Base-by-base conservation (phyloP, 2,797 vertebrate genomes). In the Scarus forsteni region DNA sequence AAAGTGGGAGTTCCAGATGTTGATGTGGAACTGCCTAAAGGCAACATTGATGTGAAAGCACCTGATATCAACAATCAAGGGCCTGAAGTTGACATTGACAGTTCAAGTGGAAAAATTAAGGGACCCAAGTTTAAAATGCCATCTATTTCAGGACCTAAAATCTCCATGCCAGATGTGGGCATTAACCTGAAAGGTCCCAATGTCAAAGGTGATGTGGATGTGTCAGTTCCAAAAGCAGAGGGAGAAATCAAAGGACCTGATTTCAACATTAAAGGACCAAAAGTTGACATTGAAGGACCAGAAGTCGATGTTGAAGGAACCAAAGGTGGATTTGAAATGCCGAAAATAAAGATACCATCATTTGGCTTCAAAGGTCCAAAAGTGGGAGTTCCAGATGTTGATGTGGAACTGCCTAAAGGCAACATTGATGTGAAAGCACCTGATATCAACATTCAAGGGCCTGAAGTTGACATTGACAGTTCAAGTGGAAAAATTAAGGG, bases 271-370 rank as follows among this genome's bases (percentile, higher is more conserved):
- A 55, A 66, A 0, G 19, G 40, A 1, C 19, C 65, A 1, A 10
- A 49, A 49, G 59, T 18, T 7, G 60, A 80, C 70, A 36, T 51
- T 0, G 11, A 82, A 70, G 57, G 51, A 0, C 61, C 81, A 1
- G 27, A 73, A 0, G 0, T 86, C 51, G 63, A 85, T 1, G 58
- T 77, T 40, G 34, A 79, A 19, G 68, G 64, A 0, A 8, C 36
- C 0, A 61, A 60, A 7, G 60, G 69, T 16, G 63, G 68, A 35
- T 39, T 85, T 55, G 42, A 81, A 15, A 75, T 85, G 70, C 83
- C 85, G 0, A 85, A 70, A 27, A 39, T 90, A 7, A 75, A 77
- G 74, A 81, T 85, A 36, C 87, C 88, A n/a, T 34, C 68, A 1
- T 48, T 88, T 52, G 54, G 60, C 0, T 0, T 76, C 0, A 87